Conservation (phyloP, 2,888 invertebrate genomes). For the Eledona agricola region DNA sequence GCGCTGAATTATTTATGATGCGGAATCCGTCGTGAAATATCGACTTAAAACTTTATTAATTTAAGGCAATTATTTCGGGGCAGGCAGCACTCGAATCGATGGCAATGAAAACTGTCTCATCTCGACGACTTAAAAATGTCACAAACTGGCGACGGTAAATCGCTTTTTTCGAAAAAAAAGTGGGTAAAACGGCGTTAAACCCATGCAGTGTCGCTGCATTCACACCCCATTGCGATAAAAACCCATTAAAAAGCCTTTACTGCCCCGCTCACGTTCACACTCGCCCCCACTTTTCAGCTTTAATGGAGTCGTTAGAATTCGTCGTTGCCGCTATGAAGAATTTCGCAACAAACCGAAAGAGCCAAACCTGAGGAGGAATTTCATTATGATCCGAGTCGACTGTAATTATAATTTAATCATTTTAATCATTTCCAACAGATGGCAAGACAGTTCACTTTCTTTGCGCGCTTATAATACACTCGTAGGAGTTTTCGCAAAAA, state of each 20-base stretch:
- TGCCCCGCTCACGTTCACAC: conserved; percentile 22
- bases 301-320: conserved; percentile 32
- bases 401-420: conserved; percentile 53
- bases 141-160: conserved; percentile 15
- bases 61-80: conserved; percentile 30
- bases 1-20: conserved; percentile 27
- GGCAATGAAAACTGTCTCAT: conserved; percentile 27
- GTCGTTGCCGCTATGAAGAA: conserved; percentile 20
- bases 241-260: conserved; percentile 17
- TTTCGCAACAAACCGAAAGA: conserved; percentile 35
- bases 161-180: conserved; percentile 3
- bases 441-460: conserved; percentile 48
- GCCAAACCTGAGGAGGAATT: conserved; percentile 48
- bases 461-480: conserved; percentile 42
- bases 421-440: conserved; percentile 50
- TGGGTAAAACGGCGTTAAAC: conserved; percentile 3
- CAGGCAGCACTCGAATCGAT: conserved; percentile 26
- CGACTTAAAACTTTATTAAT: conserved; percentile 35
- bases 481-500: conserved; percentile 38
- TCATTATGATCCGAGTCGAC: conserved; percentile 46
- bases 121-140: conserved; percentile 16
- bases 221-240: conserved; percentile 17
- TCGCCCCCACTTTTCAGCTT: conserved; percentile 27
- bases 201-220: conserved; percentile 18
- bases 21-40: conserved; percentile 26